A percentile compares a stretch with the other conserved stretches of the same genome.
Conservation (phyloP, 2,797 vertebrate species). For the Chiloscyllium punctatum region DNA sequence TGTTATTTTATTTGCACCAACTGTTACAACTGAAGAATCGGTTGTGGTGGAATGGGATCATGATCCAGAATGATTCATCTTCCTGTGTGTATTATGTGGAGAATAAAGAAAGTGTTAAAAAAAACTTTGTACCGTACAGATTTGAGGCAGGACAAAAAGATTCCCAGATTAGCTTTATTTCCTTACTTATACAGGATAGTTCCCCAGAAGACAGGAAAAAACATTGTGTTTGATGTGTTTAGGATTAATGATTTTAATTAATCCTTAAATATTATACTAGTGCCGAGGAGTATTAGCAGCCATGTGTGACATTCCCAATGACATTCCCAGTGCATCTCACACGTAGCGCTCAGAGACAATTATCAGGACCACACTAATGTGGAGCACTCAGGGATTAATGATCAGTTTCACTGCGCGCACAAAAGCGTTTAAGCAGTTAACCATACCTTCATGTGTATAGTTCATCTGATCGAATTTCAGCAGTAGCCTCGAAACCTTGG, state of each 20-base stretch:
- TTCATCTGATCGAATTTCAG: not conserved
- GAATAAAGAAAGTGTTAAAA: conserved; percentile 9
- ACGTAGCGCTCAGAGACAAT: not conserved
- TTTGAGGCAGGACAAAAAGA: not conserved
- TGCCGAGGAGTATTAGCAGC: not conserved
- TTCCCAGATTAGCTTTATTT: not conserved
- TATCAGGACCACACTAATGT: not conserved
- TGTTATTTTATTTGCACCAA: conserved; percentile 7
- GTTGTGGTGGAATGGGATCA: conserved; percentile 26
- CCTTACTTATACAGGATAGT: not conserved
- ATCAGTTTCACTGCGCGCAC: not conserved
- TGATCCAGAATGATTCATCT: conserved; percentile 33
- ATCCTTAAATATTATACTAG: not conserved
- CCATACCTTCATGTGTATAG: not conserved
- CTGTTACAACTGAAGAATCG: conserved; percentile 24
- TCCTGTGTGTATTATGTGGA: not conserved
- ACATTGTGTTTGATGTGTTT: not conserved
- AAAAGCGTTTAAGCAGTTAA: not conserved
- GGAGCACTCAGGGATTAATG: not conserved
- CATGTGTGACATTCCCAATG: not conserved
- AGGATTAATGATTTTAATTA: not conserved
- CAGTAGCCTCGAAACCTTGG: not conserved
- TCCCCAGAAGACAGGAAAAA: not conserved
- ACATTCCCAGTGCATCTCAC: not conserved
- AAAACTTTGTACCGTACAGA: not conserved